phyloP scores from a whole-genome alignment of 2,888 invertebrate species.

The Horisme vitalbata region DNA sequence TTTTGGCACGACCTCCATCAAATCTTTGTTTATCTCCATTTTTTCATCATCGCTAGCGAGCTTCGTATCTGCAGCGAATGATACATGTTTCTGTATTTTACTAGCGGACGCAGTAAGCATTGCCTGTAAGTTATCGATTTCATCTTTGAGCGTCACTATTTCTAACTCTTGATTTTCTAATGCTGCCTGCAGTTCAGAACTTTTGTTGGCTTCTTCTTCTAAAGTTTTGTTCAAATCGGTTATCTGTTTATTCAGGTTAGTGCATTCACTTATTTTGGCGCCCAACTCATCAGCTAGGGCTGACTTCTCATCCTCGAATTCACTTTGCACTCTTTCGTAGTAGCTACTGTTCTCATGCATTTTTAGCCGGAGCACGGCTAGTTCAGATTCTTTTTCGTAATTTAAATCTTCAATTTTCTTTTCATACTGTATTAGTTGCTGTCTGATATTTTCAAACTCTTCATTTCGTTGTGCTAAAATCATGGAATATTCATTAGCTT shows the following conservation, averaged over 20 bases:
- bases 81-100: constrained; percentile 73
- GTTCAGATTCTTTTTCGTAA: constrained; percentile 79
- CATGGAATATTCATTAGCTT: constrained; percentile 62
- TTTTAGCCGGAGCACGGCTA: constrained; percentile 77
- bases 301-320: constrained; percentile 55
- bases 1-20: constrained; percentile 72
- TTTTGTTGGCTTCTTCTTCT: constrained; percentile 80
- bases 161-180: constrained; percentile 88
- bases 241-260: constrained; percentile 74
- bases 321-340: constrained; percentile 52
- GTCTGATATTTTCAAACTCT: constrained; percentile 69
- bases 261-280: constrained; percentile 73
- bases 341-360: constrained; percentile 72
- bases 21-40: constrained; percentile 47
- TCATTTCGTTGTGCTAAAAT: constrained; percentile 62
- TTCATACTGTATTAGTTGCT: constrained; percentile 65
- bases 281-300: constrained; percentile 60
- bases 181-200: constrained; percentile 82
- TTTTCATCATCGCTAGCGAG: constrained; percentile 44
- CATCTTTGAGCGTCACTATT: constrained; percentile 88
- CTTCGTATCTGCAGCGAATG: constrained; percentile 74
- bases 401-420: constrained; percentile 73
- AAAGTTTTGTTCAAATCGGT: constrained; percentile 77
- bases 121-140: constrained; percentile 72
- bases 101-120: constrained; percentile 54